Base-by-base conservation (phyloP, 2,113 vertebrate species). In the Zosterops japonicus region DNA sequence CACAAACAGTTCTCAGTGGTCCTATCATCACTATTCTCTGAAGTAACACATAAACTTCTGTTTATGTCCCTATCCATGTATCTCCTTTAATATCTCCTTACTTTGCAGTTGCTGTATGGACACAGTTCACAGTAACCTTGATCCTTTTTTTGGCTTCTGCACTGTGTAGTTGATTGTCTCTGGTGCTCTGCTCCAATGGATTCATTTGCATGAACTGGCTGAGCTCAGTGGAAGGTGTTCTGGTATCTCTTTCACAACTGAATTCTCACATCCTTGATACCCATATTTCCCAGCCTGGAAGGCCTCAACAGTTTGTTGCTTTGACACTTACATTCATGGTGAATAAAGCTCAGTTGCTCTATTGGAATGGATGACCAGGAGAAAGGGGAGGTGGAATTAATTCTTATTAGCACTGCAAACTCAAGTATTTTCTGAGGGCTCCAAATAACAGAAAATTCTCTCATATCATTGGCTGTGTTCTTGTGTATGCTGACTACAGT, bases 391-490 rank as follows among this genome's bases (percentile, higher is more conserved):
- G 19, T 63, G 20, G 61, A 80, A 83, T 57, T 68, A 0, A 18
- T 72, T 90, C 53, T 78, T 64, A n/a, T 8, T 79, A 82, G 6
- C 29, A 22, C 12, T 36, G 23, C 28, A 90, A 88, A 85, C 13
- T 22, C 44, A 70, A 33, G 31, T 59, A n/a, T 70, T 86, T 67
- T 85, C 29, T 36, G 67, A 70, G 47, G 24, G 24, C 29, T 19
- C 3, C 42, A 63, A 77, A 70, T 8, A 79, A 12, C 55, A 90
- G 41, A 49, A 83, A 36, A 81, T 88, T 84, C 35, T 61, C 9
- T 83, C 1, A 0, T 64, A 11, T 65, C 0, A 0, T 28, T 72
- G 50, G 9, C 24, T 1, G 0, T 50, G 21, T 61, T 85, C 35
- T 63, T 87, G 8, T 76, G 70, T 76, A 9, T 39, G 20, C 25